Evolutionary conservation across 2,888 invertebrate species (phyloP), one percentile per base, ranked within the genome.

Genomic region (Apocheima hispidaria): DNA sequence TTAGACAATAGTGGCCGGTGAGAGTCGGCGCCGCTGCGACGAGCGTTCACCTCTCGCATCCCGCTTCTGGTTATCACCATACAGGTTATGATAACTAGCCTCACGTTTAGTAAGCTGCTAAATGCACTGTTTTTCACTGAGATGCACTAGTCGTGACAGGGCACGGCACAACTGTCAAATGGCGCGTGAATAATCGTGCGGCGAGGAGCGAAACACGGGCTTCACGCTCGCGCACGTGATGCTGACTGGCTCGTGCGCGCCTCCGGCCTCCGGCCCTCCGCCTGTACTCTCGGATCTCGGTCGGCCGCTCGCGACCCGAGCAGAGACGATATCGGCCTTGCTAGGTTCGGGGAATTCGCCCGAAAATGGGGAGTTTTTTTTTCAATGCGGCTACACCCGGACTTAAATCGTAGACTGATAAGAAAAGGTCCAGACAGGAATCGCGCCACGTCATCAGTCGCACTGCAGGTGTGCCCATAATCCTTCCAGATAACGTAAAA

Each of bases 1-100:
- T 90, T 87, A 90, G 90, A 92, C 92, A 92, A 92, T 92, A 90
- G 87, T 86, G 76, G 84, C 84, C 87, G 88, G 90, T 87, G 92
- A 90, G 91, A 91, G 91, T 88, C 87, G 89, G 89, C 91, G 90
- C 88, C 90, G 88, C 86, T 82, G 84, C 84, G 90, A 90, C 90
- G 92, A 91, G 86, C 92, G 83, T 92, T 92, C 88, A 92, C 92
- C 92, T 91, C 88, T 90, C 85, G 81, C 84, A 88, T 87, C 87
- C 85, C 87, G 83, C 73, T 77, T 76, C 80, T 81, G 82, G 75
- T 82, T 82, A 81, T 79, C 81, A 84, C 83, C 84, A 68, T 72
- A 76, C 65, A 64, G 61, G 70, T 73, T 75, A 70, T 63, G 68
- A 63, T 71, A 65, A 68, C 63, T 61, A 70, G 79, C 74, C 75